These are phyloP conservation scores for Bettongia penicillata DNA, from an alignment of 2,113 vertebrate species.

Conservation along the genomic window DNA sequence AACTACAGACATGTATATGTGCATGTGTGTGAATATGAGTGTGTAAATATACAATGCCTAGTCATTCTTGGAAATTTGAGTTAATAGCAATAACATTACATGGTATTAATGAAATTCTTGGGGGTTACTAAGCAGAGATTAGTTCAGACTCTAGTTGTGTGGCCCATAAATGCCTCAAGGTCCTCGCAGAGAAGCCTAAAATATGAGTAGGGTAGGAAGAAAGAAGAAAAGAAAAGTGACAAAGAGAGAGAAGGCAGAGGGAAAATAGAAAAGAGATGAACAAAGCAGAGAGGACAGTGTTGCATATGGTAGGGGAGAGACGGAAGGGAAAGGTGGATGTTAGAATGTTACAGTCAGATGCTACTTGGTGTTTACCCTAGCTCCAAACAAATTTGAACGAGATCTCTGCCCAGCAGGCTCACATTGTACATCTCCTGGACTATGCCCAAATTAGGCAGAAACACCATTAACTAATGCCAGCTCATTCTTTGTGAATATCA, in stretches of 20 bases:
- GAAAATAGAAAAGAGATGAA: accelerated
- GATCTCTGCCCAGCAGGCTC: not conserved
- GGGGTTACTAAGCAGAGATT: not conserved
- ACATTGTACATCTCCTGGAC: not conserved
- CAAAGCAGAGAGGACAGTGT: not conserved
- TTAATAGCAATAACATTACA: not conserved
- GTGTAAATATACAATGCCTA: not conserved
- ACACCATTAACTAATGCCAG: not conserved
- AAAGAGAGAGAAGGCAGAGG: too few relatives aligned
- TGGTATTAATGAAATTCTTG: not conserved
- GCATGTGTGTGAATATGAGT: not conserved
- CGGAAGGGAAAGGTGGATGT: not conserved
- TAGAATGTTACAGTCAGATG: not conserved
- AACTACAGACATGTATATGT: not conserved
- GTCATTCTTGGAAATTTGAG: not conserved
- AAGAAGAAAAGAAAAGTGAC: accelerated
- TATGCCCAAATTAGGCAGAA: not conserved
- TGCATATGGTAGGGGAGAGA: not conserved
- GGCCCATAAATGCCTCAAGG: not conserved
- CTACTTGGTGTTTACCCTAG: not conserved
- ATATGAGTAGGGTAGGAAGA: not conserved
- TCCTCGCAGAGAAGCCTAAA: not conserved
- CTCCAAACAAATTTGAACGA: not conserved
- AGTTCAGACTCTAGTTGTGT: not conserved
- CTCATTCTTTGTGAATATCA: not conserved